Evolutionary conservation across 1,140 invertebrate genomes (phyloP).

Genomic region (Aphelenchoides fujianensis): DNA sequence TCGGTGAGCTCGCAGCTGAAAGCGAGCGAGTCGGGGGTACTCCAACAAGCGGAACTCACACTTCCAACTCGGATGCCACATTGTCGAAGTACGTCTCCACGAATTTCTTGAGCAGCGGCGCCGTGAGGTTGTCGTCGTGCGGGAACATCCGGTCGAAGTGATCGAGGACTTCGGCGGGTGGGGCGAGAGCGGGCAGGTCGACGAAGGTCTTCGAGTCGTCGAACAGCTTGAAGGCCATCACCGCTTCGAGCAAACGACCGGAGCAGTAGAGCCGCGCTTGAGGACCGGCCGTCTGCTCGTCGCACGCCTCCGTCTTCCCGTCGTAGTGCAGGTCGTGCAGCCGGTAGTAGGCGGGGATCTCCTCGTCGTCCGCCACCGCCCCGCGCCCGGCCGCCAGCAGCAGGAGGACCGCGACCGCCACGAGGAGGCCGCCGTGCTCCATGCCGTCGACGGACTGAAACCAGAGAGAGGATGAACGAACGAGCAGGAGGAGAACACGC

Average conservation of each 20-base stretch:
- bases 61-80: constrained; percentile 7
- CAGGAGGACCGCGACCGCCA: no score
- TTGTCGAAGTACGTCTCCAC: constrained; percentile 4
- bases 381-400: no score
- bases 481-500: no score
- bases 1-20: constrained; percentile 17
- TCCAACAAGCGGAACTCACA: background rate
- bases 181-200: background rate
- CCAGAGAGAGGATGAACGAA: no score
- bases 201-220: constrained; percentile 26
- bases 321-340: background rate
- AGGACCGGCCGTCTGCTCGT: background rate
- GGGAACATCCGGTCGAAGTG: constrained; percentile 6
- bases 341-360: background rate
- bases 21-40: background rate
- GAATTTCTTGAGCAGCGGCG: background rate
- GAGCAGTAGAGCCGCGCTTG: constrained; percentile 5
- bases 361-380: no score
- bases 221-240: constrained; percentile 9
- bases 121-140: constrained; percentile 1
- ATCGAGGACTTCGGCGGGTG: background rate
- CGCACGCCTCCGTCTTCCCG: background rate
- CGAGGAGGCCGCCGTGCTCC: no score
- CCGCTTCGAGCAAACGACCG: constrained; percentile 7
- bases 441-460: no score